phyloP scores from a whole-genome alignment of 1,140 invertebrate species.

The Drosophila murphyi region DNA sequence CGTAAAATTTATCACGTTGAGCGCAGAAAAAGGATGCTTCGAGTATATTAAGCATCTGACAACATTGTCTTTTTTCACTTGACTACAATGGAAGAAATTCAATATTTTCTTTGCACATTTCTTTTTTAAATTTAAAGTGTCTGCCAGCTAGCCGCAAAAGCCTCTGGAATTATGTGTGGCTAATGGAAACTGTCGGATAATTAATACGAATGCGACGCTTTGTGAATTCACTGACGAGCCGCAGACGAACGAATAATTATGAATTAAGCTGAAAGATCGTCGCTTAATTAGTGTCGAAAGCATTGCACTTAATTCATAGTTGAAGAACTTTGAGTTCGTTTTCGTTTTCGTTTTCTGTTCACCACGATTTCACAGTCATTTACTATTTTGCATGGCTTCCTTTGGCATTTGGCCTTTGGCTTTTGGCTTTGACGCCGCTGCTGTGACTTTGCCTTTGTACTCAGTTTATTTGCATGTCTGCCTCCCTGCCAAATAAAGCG shows the following conservation, averaged over 20 bases:
- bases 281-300: slow-evolving; percentile 66
- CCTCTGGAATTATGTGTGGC: slow-evolving; percentile 30
- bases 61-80: slow-evolving; percentile 31
- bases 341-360: slow-evolving; percentile 14
- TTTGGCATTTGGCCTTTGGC: slow-evolving; percentile 40
- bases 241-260: slow-evolving; percentile 56
- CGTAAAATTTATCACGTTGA: slow-evolving; percentile 57
- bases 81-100: slow-evolving; percentile 23
- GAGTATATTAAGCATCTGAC: slow-evolving; percentile 21
- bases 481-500: slow-evolving; percentile 51
- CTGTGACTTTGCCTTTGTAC: slow-evolving; percentile 6
- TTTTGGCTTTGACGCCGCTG: slow-evolving; percentile 14
- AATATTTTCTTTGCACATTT: slow-evolving; percentile 35
- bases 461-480: slow-evolving; percentile 76
- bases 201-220: slow-evolving; percentile 25
- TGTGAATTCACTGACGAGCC: slow-evolving; percentile 20
- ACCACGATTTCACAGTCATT: slow-evolving; percentile 25
- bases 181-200: slow-evolving; percentile 34
- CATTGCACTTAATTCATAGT: slow-evolving; percentile 60
- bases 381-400: slow-evolving; percentile 22
- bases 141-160: slow-evolving; percentile 30
- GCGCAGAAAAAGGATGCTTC: slow-evolving; percentile 29
- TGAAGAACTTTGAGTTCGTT: slow-evolving; percentile 1
- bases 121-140: slow-evolving; percentile 10
- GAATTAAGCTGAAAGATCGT: slow-evolving; percentile 44